phyloP scores from a whole-genome alignment of 1,140 invertebrate genomes.

The Drosophila ercepeae region DNA sequence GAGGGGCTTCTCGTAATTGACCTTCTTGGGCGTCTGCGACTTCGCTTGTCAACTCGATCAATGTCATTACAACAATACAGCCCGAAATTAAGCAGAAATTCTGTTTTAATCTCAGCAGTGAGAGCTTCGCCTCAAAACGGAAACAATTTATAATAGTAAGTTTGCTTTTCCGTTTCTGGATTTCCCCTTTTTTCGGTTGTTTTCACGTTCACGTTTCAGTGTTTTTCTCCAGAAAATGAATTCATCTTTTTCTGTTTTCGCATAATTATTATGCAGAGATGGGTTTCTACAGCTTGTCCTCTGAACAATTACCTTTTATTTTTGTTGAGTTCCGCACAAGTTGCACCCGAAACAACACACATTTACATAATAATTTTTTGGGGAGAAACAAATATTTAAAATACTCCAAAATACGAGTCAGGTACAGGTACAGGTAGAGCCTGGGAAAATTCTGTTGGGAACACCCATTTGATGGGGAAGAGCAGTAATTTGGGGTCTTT shows the following conservation, averaged over 20 bases:
- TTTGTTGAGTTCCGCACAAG: slow-evolving; percentile 36
- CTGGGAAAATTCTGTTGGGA: slow-evolving; percentile 18
- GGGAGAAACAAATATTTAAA: slow-evolving; percentile 38
- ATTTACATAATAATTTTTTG: slow-evolving; percentile 24
- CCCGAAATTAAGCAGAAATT: not conserved
- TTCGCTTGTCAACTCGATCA: slow-evolving; percentile 40
- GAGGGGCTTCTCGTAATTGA: slow-evolving; percentile 5
- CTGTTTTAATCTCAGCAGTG: not conserved
- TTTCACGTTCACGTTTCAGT: slow-evolving; percentile 38
- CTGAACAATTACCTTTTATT: slow-evolving; percentile 71
- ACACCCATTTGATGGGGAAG: slow-evolving; percentile 4
- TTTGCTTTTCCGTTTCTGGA: slow-evolving; percentile 18
- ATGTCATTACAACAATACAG: slow-evolving; percentile 23
- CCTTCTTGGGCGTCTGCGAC: slow-evolving; percentile 24
- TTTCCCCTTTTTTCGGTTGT: slow-evolving; percentile 10
- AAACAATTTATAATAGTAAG: slow-evolving; percentile 39
- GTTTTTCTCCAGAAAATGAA: slow-evolving; percentile 66
- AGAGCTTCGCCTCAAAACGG: slow-evolving; percentile 26
- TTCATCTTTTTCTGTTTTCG: slow-evolving; percentile 68
- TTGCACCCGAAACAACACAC: slow-evolving; percentile 11
- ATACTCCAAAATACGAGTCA: slow-evolving; percentile 22
- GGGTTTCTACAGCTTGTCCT: slow-evolving; percentile 11
- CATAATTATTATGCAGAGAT: slow-evolving; percentile 74
- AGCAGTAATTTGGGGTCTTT: slow-evolving; percentile 5
- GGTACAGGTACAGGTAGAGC: slow-evolving; percentile 15